Base-by-base conservation (phyloP, 2,113 vertebrate genomes). In the Upupa epops region DNA sequence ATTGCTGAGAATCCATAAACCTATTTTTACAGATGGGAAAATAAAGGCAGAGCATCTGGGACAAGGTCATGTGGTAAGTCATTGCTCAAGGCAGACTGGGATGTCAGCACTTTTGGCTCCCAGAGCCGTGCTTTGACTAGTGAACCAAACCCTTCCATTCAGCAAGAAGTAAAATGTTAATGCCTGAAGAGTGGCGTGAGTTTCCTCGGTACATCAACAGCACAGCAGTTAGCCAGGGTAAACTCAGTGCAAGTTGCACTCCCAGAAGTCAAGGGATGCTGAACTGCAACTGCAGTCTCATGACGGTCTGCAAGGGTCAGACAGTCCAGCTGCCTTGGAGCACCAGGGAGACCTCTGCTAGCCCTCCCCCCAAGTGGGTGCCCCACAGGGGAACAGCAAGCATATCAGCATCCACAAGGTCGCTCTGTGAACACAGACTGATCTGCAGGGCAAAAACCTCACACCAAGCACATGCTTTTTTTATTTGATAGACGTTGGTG, bases 41-140 rank as follows among this genome's bases (percentile, higher is more conserved):
- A 51, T 32, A 66, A 60, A 90, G 88, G 84, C 68, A 87, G 66
- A 86, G 64, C 74, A 55, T 83, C 31, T 91, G 80, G 80, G 83
- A 86, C 88, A 93, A 94, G 78, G 81, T 90, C 88, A 55, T 13
- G 59, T 29, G 6, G 61, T 75, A 71, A 90, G 88, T 69, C 70
- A 37, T 51, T 31, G 78, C 81, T 88, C 55, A 80, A 71, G 86
- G 91, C 93, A 89, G 71, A 55, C 21, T 31, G 74, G 90, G 86
- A 37, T 84, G 66, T 90, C 96, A 95, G 92, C 78, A 2, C 59
- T 96, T 93, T 48, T 28, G 71, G 59, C 71, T 95, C 92, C 84
- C 92, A 85, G 64, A 87, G 66, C 71, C 4, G 0, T 48, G 73
- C 93, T 93, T 88, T 66, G 92, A 83, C 86, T 45, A 52, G 48